Evolutionary conservation across 2,113 vertebrate species (phyloP).

Genomic region (Notarius quadriscutis): DNA sequence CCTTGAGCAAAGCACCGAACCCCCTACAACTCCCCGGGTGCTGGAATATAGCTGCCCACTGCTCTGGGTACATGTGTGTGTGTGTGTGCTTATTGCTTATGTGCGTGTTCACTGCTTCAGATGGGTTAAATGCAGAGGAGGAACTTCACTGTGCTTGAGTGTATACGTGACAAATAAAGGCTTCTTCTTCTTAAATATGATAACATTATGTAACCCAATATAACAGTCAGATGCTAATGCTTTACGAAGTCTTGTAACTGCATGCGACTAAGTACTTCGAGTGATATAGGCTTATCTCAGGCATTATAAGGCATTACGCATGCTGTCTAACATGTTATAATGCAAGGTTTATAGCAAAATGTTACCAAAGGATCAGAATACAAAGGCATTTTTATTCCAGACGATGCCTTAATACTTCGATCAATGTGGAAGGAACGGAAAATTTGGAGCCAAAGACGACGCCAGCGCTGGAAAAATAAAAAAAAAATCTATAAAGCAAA

Average conservation of each 20-base stretch:
- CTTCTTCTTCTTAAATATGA: not conserved
- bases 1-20: too few species aligned
- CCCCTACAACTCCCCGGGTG: too few species aligned
- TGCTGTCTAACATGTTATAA: not conserved
- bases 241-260: not conserved
- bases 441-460: not conserved
- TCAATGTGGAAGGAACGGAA: not conserved
- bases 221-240: not conserved
- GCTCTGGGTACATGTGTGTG: too few species aligned
- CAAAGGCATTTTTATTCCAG: too few species aligned
- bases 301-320: not conserved
- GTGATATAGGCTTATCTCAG: not conserved
- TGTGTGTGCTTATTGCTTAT: too few species aligned
- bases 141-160: too few species aligned
- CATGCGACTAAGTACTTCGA: not conserved
- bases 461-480: not conserved
- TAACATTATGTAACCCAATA: not conserved
- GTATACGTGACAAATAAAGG: too few species aligned
- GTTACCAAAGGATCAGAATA: not conserved
- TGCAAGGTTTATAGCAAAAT: not conserved
- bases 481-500: slow-evolving; percentile 24
- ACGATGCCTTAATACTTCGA: not conserved
- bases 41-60: too few species aligned
- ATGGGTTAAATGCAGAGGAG: too few species aligned
- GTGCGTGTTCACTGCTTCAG: too few species aligned